Evolutionary conservation across 2,888 invertebrate species (phyloP).

Genomic region (Drosophila limbata): DNA sequence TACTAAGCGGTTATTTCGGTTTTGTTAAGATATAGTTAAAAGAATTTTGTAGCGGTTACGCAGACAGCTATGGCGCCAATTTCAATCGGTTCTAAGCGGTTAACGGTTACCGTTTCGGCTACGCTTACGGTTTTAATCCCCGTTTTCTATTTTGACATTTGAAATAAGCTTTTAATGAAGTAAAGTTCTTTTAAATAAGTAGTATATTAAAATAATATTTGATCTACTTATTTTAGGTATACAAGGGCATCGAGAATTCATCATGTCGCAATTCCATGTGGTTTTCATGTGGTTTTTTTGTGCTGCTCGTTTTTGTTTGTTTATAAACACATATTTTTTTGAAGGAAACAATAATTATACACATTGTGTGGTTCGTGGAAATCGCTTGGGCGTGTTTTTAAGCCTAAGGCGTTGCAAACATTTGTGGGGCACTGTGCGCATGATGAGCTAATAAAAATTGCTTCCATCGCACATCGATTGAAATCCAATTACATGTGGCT

Average conservation of each 20-base stretch:
- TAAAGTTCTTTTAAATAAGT: neutral
- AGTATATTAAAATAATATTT: neutral
- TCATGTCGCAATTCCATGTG: neutral
- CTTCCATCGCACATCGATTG: slow-evolving; percentile 46
- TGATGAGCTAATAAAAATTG: slow-evolving; percentile 68
- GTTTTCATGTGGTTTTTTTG: neutral
- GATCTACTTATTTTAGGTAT: neutral
- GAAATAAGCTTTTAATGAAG: too few species aligned
- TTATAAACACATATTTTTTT: slow-evolving; percentile 58
- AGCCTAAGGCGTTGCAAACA: slow-evolving; percentile 23
- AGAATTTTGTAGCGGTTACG: too few species aligned
- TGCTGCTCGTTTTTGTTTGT: slow-evolving; percentile 34
- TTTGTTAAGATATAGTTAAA: too few species aligned
- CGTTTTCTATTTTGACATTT: too few species aligned
- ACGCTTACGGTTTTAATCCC: too few species aligned
- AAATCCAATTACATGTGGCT: slow-evolving; percentile 64
- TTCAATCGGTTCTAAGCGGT: too few species aligned
- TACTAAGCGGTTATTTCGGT: too few species aligned
- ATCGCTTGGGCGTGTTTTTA: slow-evolving; percentile 1
- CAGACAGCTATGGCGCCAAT: too few species aligned
- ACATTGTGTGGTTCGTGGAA: slow-evolving; percentile 12
- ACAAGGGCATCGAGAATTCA: slow-evolving; percentile 23
- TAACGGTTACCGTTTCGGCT: too few species aligned
- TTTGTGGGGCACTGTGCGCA: slow-evolving; percentile 14
- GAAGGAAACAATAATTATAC: slow-evolving; percentile 54